A percentile compares a stretch with the other conserved stretches of the same genome.
Evolutionary conservation across 2,113 vertebrate genomes (phyloP).

Genomic region (Merops nubicus): DNA sequence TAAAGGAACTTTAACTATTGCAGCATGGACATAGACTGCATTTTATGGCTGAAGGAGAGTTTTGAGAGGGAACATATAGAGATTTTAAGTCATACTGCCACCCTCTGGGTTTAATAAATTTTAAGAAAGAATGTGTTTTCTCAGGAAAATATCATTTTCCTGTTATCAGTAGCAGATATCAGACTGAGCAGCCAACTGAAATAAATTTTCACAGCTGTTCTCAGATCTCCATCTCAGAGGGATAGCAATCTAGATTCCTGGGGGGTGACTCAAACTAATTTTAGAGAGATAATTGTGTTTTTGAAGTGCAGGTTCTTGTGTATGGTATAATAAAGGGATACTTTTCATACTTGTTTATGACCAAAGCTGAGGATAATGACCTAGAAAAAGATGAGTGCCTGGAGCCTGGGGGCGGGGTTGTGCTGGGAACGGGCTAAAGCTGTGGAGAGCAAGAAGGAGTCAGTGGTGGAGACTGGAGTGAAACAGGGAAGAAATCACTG

Average conservation of each 20-base stretch:
- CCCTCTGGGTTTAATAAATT: neutral
- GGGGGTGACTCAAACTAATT: neutral
- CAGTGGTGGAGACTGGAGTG: neutral
- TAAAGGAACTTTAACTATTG: neutral
- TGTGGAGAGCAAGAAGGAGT: neutral
- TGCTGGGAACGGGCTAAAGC: neutral
- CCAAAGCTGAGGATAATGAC: neutral
- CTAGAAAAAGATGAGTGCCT: neutral
- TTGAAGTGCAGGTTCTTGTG: neutral
- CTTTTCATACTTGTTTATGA: neutral
- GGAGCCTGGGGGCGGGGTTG: neutral
- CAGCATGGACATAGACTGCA: neutral
- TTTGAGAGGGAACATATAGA: neutral
- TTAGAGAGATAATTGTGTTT: neutral
- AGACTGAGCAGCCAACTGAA: slow-evolving; percentile 3
- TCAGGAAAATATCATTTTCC: neutral
- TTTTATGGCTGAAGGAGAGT: neutral
- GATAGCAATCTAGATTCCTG: neutral
- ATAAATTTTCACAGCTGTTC: neutral
- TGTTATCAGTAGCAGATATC: neutral
- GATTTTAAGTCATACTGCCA: neutral
- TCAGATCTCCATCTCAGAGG: neutral
- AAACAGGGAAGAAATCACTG: neutral
- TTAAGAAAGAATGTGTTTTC: neutral
- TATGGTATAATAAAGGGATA: neutral